A percentile compares a stretch with the other conserved stretches of the same genome.
phyloP scores from a whole-genome alignment of 2,888 invertebrate species.

The Alloscopus bannaensis region DNA sequence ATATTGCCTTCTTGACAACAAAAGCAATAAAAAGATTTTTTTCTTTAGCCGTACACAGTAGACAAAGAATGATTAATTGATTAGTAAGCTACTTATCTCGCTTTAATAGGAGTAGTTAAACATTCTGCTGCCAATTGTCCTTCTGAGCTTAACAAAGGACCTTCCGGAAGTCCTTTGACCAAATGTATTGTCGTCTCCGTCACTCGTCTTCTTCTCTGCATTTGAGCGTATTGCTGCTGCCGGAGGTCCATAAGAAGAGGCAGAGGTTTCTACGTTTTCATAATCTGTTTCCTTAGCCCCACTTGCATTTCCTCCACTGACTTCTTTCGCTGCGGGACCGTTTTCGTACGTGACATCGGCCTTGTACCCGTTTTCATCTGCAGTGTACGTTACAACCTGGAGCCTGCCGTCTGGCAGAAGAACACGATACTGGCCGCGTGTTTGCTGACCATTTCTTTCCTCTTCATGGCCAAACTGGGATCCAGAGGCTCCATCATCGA shows the following conservation, averaged over 20 bases:
- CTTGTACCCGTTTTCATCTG: slow-evolving; percentile 69
- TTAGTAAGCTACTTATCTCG: neutral
- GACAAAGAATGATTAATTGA: neutral
- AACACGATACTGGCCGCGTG: slow-evolving; percentile 63
- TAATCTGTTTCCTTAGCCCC: slow-evolving; percentile 26
- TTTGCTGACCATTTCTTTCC: slow-evolving; percentile 67
- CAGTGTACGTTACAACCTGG: slow-evolving; percentile 69
- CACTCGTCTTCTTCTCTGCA: slow-evolving; percentile 7
- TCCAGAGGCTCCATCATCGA: slow-evolving; percentile 63
- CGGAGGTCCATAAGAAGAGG: slow-evolving; percentile 42
- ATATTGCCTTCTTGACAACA: neutral
- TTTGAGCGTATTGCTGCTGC: neutral
- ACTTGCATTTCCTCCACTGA: neutral
- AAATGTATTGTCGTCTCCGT: slow-evolving; percentile 5
- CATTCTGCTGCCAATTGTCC: slow-evolving; percentile 43
- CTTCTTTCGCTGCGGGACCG: slow-evolving; percentile 1
- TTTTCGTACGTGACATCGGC: slow-evolving; percentile 63
- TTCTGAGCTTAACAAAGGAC: slow-evolving; percentile 53
- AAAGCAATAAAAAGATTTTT: neutral
- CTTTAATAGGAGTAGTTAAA: slow-evolving; percentile 51
- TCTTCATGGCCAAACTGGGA: slow-evolving; percentile 71
- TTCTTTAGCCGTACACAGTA: neutral
- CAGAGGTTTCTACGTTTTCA: slow-evolving; percentile 23
- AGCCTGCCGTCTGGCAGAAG: slow-evolving; percentile 69
- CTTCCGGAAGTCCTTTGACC: slow-evolving; percentile 22